phyloP scores from a whole-genome alignment of 2,888 invertebrate species.

The Rhopalosiphum nymphaeae region DNA sequence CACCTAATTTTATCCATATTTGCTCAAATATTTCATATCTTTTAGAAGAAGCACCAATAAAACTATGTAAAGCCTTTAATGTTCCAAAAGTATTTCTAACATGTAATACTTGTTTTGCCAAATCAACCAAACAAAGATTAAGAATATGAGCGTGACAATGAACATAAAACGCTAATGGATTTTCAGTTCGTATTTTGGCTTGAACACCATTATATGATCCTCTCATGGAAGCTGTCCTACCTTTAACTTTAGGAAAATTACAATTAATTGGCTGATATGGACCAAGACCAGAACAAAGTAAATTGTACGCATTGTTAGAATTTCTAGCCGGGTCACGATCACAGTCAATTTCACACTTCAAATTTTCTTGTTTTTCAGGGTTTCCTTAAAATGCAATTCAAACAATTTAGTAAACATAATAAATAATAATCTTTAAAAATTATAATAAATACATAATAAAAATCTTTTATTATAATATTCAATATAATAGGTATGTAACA shows the following conservation, averaged over 20 bases:
- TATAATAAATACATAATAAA: no score
- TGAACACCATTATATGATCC: background rate
- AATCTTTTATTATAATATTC: no score
- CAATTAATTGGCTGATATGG: conserved; percentile 10
- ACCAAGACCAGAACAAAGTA: conserved; percentile 5
- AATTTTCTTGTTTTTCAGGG: background rate
- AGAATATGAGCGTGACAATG: background rate
- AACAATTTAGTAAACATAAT: no score
- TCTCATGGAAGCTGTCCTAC: background rate
- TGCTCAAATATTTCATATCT: conserved; percentile 3
- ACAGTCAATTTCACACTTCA: background rate
- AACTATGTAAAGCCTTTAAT: background rate
- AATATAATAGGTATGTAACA: no score
- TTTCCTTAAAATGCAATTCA: no score
- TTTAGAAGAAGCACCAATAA: conserved; percentile 12
- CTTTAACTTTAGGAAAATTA: background rate
- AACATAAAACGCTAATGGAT: background rate
- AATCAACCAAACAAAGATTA: background rate
- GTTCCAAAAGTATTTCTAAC: background rate
- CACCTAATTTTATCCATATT: background rate
- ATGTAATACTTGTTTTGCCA: background rate
- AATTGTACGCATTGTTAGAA: background rate
- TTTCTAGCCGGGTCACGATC: background rate
- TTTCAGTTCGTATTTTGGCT: background rate
- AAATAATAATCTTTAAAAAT: no score